phyloP scores from a whole-genome alignment of 2,888 invertebrate species.

The Pandemis cinnamomeana region DNA sequence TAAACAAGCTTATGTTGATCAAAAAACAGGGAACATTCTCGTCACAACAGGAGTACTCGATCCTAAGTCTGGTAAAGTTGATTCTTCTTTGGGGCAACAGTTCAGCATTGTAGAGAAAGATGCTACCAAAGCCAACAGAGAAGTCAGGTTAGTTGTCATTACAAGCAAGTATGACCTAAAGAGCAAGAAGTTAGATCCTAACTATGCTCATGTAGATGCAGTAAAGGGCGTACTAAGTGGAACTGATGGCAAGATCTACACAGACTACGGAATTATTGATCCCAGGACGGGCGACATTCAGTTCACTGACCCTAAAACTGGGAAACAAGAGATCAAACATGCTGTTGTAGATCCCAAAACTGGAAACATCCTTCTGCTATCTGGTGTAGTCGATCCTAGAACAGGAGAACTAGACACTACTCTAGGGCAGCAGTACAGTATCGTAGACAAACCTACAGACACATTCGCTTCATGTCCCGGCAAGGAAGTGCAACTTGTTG shows the following conservation, averaged over 20 bases:
- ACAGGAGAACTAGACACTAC: constrained; percentile 83
- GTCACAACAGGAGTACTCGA: constrained; percentile 86
- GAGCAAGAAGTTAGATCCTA: constrained; percentile 77
- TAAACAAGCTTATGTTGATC: constrained; percentile 88
- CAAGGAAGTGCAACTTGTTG: constrained; percentile 83
- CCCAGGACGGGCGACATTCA: constrained; percentile 84
- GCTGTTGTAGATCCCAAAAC: constrained; percentile 81
- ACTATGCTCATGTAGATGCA: constrained; percentile 80
- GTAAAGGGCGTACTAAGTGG: constrained; percentile 80
- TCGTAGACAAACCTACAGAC: constrained; percentile 84
- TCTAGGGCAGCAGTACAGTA: constrained; percentile 85
- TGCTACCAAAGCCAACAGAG: constrained; percentile 86
- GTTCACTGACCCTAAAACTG: constrained; percentile 73
- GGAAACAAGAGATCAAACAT: constrained; percentile 73
- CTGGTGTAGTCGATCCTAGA: constrained; percentile 85
- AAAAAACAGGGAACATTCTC: constrained; percentile 87
- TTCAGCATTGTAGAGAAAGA: constrained; percentile 87
- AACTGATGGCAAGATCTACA: constrained; percentile 86
- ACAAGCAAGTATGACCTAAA: constrained; percentile 86
- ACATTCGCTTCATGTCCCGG: constrained; percentile 71
- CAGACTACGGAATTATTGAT: constrained; percentile 86
- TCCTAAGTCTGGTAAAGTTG: constrained; percentile 87
- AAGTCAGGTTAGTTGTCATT: constrained; percentile 84
- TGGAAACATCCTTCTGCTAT: constrained; percentile 79
- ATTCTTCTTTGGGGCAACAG: constrained; percentile 87